Base-by-base conservation (phyloP, 2,113 vertebrate species). In the Bucco capensis region DNA sequence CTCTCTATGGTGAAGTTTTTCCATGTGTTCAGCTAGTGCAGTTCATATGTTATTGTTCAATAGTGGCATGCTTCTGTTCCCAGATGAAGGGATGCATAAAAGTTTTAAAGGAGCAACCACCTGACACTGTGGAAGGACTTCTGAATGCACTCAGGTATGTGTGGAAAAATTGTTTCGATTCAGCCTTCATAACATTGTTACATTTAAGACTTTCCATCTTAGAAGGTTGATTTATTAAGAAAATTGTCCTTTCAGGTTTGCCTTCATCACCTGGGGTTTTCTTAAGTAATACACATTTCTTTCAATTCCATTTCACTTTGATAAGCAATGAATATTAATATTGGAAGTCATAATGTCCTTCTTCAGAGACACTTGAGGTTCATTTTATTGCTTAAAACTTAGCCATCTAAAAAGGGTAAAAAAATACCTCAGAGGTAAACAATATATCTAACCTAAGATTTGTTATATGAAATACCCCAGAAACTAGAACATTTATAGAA, bases 11-110 rank as follows among this genome's bases (percentile, higher is more conserved):
- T 90, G 65, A 81, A 83, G 13, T 33, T 38, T 74, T 71, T 94
- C 83, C 56, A 67, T 94, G 73, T 72, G 88, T 95, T 95, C 92
- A 83, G 76, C 49, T 65, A 88, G 92, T 93, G 30, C 92, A 79
- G 47, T 90, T 95, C 67, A 62, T 96, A 82, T 89, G 30, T 96
- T 96, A 58, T 90, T 96, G 92, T 95, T 95, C 93, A 96, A 76
- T 94, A 94, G 93, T 96, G 86, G 67, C 92, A 94, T 96, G 89
- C 93, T 93, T 97, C 93, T 96, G 88, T 92, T 92, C 79, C 83
- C 95, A 99, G 99, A 99, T 99, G 99, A 99, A 99, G 97, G 99
- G 99, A 92, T 99, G 99, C 97, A 99, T 99, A 97, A 99, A 99
- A 49, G 99, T 99, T 82, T 97, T 99, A 97, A 99, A 99, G 97